These are phyloP conservation scores for Saccopteryx bilineata DNA, from an alignment of 2,113 vertebrate species.

Conservation along the genomic window DNA sequence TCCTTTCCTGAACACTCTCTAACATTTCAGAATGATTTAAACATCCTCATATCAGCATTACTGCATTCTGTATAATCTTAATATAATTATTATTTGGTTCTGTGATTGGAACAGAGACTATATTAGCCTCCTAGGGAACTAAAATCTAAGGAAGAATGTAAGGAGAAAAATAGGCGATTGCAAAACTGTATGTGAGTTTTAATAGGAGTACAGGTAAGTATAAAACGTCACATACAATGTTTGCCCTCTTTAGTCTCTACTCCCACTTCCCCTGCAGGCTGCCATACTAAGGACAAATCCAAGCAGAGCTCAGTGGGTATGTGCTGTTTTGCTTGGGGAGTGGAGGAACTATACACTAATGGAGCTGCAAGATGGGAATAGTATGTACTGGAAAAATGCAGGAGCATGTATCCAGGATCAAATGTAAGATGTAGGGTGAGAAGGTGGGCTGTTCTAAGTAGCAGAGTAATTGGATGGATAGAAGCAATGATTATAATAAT, in stretches of 20 bases:
- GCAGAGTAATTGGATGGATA: neutral
- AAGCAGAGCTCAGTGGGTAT: neutral
- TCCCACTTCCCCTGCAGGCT: neutral
- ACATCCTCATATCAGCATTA: neutral
- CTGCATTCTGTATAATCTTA: neutral
- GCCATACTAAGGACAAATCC: neutral
- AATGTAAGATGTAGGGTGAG: neutral
- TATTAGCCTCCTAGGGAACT: neutral
- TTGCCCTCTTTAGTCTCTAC: neutral
- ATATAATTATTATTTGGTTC: neutral
- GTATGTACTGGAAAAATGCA: neutral
- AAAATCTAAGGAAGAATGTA: neutral
- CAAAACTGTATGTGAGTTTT: neutral
- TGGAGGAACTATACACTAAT: neutral
- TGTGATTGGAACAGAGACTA: neutral
- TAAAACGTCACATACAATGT: neutral
- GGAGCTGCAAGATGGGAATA: neutral
- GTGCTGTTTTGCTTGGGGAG: neutral
- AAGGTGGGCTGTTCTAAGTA: neutral
- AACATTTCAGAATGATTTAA: neutral
- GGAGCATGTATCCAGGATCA: neutral
- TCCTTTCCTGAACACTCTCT: neutral
- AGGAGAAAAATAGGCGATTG: neutral
- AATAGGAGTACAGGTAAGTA: neutral
- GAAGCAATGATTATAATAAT: too few relatives aligned